Conservation (phyloP, 2,113 vertebrate genomes). For the Peromyscus californicus region DNA sequence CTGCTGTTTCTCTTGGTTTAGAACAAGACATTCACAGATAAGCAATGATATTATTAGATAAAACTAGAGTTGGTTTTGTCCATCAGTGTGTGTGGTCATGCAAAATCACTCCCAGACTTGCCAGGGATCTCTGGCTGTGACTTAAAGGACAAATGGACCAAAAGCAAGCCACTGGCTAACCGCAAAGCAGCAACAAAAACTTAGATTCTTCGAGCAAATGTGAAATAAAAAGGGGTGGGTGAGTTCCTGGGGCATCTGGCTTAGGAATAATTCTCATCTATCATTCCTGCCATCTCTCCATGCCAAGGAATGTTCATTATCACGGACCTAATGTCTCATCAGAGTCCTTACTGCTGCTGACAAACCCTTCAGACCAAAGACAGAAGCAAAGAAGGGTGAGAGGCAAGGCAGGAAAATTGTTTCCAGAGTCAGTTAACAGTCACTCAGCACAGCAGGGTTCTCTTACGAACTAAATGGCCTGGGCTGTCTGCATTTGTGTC, state of each 20-base stretch:
- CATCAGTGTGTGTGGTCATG: constrained; percentile 48
- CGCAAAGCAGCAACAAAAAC: constrained; percentile 58
- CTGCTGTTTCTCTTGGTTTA: neutral
- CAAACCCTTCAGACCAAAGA: constrained; percentile 16
- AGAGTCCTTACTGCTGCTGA: constrained; percentile 37
- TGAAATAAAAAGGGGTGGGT: constrained; percentile 51
- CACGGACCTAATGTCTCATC: neutral
- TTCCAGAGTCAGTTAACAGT: neutral
- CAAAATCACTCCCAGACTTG: constrained; percentile 26
- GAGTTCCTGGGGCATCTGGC: constrained; percentile 32
- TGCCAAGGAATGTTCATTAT: constrained; percentile 45
- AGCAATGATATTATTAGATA: neutral
- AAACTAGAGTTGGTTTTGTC: neutral
- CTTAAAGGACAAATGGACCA: neutral
- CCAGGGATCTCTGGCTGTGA: constrained; percentile 45
- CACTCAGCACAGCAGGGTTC: neutral
- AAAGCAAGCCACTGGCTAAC: constrained; percentile 3
- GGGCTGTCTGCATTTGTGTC: neutral
- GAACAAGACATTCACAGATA: constrained; percentile 38
- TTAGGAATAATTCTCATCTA: constrained; percentile 27
- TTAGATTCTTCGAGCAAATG: constrained; percentile 36
- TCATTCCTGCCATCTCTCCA: neutral
- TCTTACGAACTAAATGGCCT: neutral
- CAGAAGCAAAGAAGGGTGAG: constrained; percentile 23
- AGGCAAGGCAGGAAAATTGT: neutral